A percentile compares a stretch with the other conserved stretches of the same genome.
phyloP scores from a whole-genome alignment of 2,113 vertebrate genomes.

The Aegypius monachus region DNA sequence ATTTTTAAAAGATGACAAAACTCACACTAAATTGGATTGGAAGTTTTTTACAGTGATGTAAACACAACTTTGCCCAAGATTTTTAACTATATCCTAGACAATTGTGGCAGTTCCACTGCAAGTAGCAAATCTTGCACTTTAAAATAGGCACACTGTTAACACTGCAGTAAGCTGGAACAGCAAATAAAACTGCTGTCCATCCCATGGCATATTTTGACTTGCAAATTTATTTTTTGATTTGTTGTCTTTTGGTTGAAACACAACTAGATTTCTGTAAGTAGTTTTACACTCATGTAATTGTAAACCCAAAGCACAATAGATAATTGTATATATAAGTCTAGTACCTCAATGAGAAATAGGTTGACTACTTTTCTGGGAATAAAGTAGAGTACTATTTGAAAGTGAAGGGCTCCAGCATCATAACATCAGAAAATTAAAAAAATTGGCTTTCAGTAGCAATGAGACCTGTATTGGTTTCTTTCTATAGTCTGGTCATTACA shows the following conservation, averaged over 20 bases:
- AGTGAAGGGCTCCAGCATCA: neutral
- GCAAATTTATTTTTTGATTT: neutral
- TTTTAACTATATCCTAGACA: neutral
- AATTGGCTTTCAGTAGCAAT: neutral
- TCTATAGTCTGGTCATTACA: neutral
- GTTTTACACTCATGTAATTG: neutral
- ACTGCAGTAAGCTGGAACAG: neutral
- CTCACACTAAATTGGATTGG: neutral
- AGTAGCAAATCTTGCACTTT: neutral
- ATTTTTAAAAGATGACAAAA: neutral
- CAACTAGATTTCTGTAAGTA: neutral
- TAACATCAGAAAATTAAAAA: neutral
- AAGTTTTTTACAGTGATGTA: neutral
- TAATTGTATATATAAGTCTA: neutral
- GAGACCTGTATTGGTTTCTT: neutral
- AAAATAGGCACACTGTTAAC: neutral
- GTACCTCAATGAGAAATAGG: neutral
- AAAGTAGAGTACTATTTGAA: neutral
- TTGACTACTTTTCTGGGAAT: neutral
- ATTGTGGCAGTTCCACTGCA: neutral
- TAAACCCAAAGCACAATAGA: neutral
- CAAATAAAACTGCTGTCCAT: neutral
- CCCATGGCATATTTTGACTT: neutral
- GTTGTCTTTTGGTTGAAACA: neutral
- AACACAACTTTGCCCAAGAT: neutral